phyloP scores from a whole-genome alignment of 2,113 vertebrate species.

The Campylomormyrus numenius region DNA sequence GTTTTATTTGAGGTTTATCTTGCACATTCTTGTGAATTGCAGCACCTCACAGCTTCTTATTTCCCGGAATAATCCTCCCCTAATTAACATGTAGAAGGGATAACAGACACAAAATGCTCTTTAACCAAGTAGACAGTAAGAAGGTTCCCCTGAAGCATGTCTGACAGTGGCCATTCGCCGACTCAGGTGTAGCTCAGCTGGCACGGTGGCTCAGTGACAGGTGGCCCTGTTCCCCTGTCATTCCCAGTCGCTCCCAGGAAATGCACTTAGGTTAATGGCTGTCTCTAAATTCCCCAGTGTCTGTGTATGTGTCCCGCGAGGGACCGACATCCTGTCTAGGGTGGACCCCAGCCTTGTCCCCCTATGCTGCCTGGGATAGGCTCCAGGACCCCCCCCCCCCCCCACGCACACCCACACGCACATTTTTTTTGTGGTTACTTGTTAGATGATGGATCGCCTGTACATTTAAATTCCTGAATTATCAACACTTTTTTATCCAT shows the following conservation, averaged over 20 bases:
- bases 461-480: background rate
- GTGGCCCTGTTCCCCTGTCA: background rate
- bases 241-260: background rate
- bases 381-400: background rate
- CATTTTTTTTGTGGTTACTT: background rate
- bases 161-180: background rate
- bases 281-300: background rate
- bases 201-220: background rate
- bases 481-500: background rate
- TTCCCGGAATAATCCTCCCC: background rate
- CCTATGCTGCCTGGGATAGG: background rate
- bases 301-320: background rate
- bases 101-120: background rate
- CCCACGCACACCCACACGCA: background rate
- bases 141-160: background rate
- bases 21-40: background rate
- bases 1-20: background rate
- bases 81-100: background rate
- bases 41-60: background rate
- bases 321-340: background rate
- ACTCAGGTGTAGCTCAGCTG: background rate
- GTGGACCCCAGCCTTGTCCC: background rate
- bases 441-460: background rate
- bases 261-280: background rate
- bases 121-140: background rate